Base-by-base conservation (phyloP, 2,113 vertebrate species). In the Gyps fulvus region DNA sequence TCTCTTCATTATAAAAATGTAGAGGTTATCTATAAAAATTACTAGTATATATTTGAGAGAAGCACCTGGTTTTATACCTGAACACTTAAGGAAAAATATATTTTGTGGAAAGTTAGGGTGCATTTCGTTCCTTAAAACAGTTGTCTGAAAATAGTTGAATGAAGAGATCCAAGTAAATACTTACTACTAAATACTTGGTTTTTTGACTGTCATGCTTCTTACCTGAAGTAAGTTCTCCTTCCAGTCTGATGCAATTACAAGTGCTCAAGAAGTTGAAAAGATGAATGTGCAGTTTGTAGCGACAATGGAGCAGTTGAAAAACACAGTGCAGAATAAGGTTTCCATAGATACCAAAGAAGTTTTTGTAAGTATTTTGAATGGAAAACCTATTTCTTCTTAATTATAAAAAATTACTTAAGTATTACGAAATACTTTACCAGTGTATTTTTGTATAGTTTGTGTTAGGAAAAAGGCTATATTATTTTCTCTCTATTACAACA, bases 361-460 rank as follows among this genome's bases (percentile, higher is more conserved):
- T 93, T 99, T 99, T 84, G 99, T 99, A 98, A 98, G 99, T 99
- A 95, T 89, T 90, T 86, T 25, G 32, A 91, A 66, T 91, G 42
- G 61, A 59, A 96, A 73, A 36, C 11, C 55, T 58, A 19, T 80
- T 84, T 93, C 16, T 76, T 82, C 61, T 91, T 85, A 69, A 69
- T 70, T 50, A 59, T 19, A 69, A 91, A 69, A 63, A 61, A 49
- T 14, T 16, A 57, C 16, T 49, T 2, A 62, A 66, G 5, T 49
- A 57, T 54, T 74, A 15, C 7, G 4, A 43, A 74, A 73, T 77
- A 40, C 10, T 74, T 89, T 29, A 2, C 29, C 17, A 2, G 8
- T 69, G 9, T 79, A 34, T 58, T 93, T 89, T 94, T 81, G 25
- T 17, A 34, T 50, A 55, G 27, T 63, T 80, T 63, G 4, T 72